A percentile compares a stretch with the other conserved stretches of the same genome.
phyloP scores from a whole-genome alignment of 2,113 vertebrate species.

The Ciconia stormi region DNA sequence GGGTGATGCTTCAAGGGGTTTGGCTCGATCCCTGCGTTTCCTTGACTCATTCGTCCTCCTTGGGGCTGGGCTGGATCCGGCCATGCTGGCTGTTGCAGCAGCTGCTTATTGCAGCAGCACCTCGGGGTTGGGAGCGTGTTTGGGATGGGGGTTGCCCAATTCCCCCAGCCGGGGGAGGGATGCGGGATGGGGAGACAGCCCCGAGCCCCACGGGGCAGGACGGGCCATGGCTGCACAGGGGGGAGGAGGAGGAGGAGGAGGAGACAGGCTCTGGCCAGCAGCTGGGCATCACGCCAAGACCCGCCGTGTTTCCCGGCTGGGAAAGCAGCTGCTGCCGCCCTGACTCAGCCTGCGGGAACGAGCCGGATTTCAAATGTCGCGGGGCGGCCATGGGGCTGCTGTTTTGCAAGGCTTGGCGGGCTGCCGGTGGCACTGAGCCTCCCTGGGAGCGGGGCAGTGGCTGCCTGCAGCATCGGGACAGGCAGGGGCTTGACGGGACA shows the following conservation, averaged over 20 bases:
- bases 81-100: neutral
- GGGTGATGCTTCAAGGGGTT: neutral
- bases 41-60: rapidly evolving
- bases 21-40: rapidly evolving
- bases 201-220: neutral
- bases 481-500: neutral
- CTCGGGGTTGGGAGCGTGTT: neutral
- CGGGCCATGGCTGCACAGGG: rapidly evolving
- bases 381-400: neutral
- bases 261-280: neutral
- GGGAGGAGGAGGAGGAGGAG: neutral
- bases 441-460: no score
- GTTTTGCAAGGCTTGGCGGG: neutral
- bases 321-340: neutral
- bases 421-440: neutral
- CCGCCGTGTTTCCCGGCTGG: rapidly evolving
- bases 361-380: neutral
- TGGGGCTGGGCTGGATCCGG: neutral
- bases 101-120: neutral
- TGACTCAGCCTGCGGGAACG: neutral
- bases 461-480: neutral
- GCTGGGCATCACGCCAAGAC: neutral
- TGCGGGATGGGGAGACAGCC: neutral
- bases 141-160: neutral
- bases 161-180: neutral